phyloP scores from a whole-genome alignment of 2,797 vertebrate genomes.

The Coregonus suidteri region DNA sequence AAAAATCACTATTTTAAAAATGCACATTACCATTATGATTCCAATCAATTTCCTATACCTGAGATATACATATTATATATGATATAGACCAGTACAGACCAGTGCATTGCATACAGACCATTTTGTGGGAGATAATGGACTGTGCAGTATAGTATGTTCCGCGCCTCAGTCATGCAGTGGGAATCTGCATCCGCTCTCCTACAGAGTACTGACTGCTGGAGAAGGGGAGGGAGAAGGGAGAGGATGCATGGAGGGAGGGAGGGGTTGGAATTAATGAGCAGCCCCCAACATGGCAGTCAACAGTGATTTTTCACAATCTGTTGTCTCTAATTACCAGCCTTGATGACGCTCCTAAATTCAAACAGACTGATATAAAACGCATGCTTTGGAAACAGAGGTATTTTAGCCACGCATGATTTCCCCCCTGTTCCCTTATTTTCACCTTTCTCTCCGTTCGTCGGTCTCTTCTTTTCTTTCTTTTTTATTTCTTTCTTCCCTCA shows the following conservation, averaged over 20 bases:
- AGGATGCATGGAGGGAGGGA: conserved; percentile 20
- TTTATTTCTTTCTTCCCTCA: conserved; percentile 11
- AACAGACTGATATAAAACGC: conserved; percentile 65
- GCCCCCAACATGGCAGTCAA: conserved; percentile 49
- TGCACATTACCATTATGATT: no score
- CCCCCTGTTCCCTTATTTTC: background rate
- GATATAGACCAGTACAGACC: no score
- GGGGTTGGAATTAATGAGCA: conserved; percentile 52
- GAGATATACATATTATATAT: no score
- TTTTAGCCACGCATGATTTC: conserved; percentile 80
- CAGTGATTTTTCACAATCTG: conserved; percentile 70
- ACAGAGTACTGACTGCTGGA: no score
- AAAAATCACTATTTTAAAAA: background rate
- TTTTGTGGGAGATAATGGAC: no score
- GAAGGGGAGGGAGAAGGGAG: background rate
- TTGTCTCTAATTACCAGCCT: conserved; percentile 65
- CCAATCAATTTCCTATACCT: no score
- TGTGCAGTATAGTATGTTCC: no score
- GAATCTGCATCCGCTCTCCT: no score
- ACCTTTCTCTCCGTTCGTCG: conserved; percentile 22
- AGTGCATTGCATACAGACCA: no score
- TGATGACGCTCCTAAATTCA: conserved; percentile 52
- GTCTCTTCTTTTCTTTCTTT: background rate
- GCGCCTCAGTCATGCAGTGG: no score
- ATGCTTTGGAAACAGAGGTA: conserved; percentile 60